Percentiles rank a stretch among this genome's conserved stretches.
phyloP scores from a whole-genome alignment of 2,797 vertebrate species.

The Sarcophilus harrisii region DNA sequence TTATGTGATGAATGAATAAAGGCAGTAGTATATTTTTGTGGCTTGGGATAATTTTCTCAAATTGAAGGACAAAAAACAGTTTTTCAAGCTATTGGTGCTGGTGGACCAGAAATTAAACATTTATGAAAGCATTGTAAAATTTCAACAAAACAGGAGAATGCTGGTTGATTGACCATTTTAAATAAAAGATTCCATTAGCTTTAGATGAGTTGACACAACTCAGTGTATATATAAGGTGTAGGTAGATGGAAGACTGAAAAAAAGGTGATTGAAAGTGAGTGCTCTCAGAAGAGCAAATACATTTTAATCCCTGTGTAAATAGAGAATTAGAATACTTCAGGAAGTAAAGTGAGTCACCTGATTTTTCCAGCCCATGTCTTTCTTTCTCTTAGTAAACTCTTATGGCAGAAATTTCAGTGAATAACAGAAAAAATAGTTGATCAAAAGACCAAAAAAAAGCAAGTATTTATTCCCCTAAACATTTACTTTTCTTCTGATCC shows the following conservation, averaged over 20 bases:
- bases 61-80: not conserved
- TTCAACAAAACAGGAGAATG: conserved; percentile 28
- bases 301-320: not conserved
- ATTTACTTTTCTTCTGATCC: not conserved
- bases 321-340: not conserved
- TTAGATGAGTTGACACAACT: not conserved
- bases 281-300: not conserved
- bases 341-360: not conserved
- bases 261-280: not conserved
- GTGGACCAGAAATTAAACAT: conserved; percentile 42
- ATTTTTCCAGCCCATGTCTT: not conserved
- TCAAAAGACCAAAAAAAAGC: not conserved
- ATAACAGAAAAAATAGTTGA: not conserved
- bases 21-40: not conserved
- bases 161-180: not conserved
- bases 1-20: conserved; percentile 44
- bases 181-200: not conserved
- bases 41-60: conserved; percentile 18
- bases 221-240: not conserved
- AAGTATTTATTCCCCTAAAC: conserved; percentile 33
- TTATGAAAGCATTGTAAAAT: conserved; percentile 43
- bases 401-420: conserved; percentile 18
- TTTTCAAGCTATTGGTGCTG: conserved; percentile 32
- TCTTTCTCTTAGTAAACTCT: conserved; percentile 35
- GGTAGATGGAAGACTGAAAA: conserved; percentile 25